These are phyloP conservation scores for Onchidella celtica DNA, from an alignment of 2,888 invertebrate species.

Conservation along the genomic window DNA sequence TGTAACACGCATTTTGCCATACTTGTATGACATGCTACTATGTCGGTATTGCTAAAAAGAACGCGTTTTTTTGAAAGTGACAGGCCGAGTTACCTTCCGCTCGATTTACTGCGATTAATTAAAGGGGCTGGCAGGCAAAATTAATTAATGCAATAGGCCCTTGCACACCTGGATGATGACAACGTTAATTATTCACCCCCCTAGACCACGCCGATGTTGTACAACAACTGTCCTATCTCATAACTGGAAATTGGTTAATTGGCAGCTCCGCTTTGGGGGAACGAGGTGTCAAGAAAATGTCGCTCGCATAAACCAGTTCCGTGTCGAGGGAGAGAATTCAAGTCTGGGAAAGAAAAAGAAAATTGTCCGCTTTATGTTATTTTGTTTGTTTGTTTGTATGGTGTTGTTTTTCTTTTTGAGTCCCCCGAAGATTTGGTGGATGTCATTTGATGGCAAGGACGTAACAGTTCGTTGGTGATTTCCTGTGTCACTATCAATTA, in stretches of 20 bases:
- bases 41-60: neutral
- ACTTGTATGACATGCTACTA: no score
- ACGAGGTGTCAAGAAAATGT: neutral
- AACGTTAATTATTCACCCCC: constrained; percentile 41
- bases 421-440: no score
- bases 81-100: neutral
- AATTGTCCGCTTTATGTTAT: no score
- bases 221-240: neutral
- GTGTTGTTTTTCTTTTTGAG: no score
- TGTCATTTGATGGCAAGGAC: no score
- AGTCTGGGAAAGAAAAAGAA: neutral
- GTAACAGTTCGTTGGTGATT: no score
- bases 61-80: neutral
- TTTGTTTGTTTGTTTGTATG: no score
- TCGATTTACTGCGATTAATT: constrained; percentile 42
- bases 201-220: neutral
- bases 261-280: neutral
- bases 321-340: neutral
- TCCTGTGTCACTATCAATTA: no score
- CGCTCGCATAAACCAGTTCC: neutral
- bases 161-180: constrained; percentile 40
- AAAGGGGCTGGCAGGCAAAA: constrained; percentile 15
- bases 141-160: constrained; percentile 31
- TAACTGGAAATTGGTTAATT: neutral
- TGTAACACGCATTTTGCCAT: no score